These are phyloP conservation scores for Acrossocheilus wenchowensis DNA, from an alignment of 2,797 vertebrate species.

Conservation along the genomic window DNA sequence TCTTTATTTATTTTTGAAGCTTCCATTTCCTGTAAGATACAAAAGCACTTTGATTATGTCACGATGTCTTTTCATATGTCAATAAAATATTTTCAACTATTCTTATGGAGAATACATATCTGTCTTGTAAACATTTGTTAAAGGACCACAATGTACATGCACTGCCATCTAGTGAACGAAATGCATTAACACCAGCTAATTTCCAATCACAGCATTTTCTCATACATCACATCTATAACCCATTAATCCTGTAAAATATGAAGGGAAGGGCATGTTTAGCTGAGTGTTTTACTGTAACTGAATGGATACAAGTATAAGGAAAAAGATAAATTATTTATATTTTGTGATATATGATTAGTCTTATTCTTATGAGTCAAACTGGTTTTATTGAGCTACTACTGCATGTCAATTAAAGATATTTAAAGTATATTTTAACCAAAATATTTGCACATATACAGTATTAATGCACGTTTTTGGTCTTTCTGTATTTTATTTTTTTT, in stretches of 20 bases:
- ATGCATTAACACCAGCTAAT: background rate
- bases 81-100: slow-evolving; percentile 64
- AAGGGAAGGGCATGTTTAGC: background rate
- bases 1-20: slow-evolving; percentile 58
- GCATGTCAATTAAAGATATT: background rate
- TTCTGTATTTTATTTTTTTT: background rate
- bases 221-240: background rate
- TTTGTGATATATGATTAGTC: background rate
- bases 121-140: background rate
- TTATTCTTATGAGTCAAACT: background rate
- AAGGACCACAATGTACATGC: background rate
- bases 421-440: background rate
- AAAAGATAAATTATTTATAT: background rate
- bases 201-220: background rate
- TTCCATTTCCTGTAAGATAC: slow-evolving; percentile 50
- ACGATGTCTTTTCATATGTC: slow-evolving; percentile 61
- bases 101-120: slow-evolving; percentile 32
- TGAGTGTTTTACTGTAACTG: background rate
- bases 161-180: slow-evolving; percentile 25
- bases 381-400: background rate
- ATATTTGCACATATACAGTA: background rate
- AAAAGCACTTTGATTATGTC: slow-evolving; percentile 55
- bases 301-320: background rate
- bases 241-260: background rate
- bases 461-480: background rate